Percentiles rank a stretch among this genome's conserved stretches.
phyloP scores from a whole-genome alignment of 2,797 vertebrate genomes.

The Leuciscus waleckii region DNA sequence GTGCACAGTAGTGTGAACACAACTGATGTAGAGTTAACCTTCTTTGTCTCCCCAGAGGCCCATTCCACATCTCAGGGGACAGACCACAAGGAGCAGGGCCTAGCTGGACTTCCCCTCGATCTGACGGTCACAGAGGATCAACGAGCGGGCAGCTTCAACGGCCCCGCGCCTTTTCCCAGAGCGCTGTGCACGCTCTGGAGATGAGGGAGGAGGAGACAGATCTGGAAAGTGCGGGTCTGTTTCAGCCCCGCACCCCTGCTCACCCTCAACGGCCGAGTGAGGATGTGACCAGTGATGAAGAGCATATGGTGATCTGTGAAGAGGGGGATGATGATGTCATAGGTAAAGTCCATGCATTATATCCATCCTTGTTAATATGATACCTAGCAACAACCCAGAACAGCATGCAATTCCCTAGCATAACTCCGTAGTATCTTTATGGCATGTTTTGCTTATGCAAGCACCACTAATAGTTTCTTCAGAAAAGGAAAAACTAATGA shows the following conservation, averaged over 20 bases:
- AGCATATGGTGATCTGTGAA: constrained; percentile 87
- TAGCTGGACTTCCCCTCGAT: constrained; percentile 63
- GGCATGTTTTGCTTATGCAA: background rate
- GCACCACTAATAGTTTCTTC: background rate
- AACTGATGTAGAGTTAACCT: constrained; percentile 14
- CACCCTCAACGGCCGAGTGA: constrained; percentile 75
- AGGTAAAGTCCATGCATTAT: constrained; percentile 68
- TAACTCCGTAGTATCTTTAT: background rate
- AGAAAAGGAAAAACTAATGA: background rate
- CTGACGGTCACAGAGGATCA: constrained; percentile 74
- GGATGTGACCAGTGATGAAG: constrained; percentile 84
- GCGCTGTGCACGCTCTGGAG: constrained; percentile 87
- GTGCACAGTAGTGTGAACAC: constrained; percentile 15
- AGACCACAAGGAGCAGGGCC: constrained; percentile 75
- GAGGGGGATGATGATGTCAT: constrained; percentile 86
- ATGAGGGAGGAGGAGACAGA: constrained; percentile 82
- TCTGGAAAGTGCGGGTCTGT: constrained; percentile 73
- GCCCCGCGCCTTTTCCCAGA: constrained; percentile 91
- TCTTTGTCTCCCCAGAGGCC: constrained; percentile 71
- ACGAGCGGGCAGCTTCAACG: constrained; percentile 75
- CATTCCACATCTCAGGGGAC: constrained; percentile 76
- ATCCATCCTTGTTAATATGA: background rate
- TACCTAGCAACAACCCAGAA: background rate
- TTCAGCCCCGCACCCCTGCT: constrained; percentile 55
- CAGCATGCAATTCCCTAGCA: background rate